Conservation (phyloP, 1,140 invertebrate genomes). For the Brachionus koreanus region DNA sequence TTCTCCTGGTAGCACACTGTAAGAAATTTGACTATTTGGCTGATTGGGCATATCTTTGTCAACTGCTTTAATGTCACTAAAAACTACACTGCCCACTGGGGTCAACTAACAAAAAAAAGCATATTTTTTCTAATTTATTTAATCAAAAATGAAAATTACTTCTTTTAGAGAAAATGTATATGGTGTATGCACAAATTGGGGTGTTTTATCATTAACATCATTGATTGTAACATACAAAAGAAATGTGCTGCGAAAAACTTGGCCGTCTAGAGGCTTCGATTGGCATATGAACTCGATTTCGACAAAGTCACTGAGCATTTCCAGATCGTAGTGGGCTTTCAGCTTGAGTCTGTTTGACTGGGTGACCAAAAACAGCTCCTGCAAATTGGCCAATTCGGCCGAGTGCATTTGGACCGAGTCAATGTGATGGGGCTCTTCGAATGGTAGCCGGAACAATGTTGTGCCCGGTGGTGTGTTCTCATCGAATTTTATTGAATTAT, state of each 20-base stretch:
- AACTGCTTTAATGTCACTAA: neutral
- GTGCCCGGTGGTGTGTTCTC: neutral
- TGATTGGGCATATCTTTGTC: conserved; percentile 37
- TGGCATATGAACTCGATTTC: conserved; percentile 28
- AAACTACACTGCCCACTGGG: conserved; percentile 19
- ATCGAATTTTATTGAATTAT: conserved; percentile 28
- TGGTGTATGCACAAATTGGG: neutral
- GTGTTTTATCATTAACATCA: conserved; percentile 33
- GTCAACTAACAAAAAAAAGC: neutral
- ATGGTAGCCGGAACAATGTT: conserved; percentile 3
- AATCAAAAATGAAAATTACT: neutral
- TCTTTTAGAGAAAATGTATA: conserved; percentile 29
- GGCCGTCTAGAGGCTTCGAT: neutral
- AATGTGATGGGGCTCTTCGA: neutral
- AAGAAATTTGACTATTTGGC: conserved; percentile 34
- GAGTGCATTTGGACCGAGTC: neutral
- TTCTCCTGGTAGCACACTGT: neutral
- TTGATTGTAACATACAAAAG: conserved; percentile 28
- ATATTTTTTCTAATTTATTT: neutral
- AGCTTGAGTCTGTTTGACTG: neutral
- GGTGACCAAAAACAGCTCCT: neutral
- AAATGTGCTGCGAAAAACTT: conserved; percentile 15
- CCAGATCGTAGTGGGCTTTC: conserved; percentile 1
- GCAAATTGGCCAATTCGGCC: neutral
- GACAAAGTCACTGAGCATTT: neutral